Evolutionary conservation across 2,113 vertebrate species (phyloP), one percentile per base, ranked within the genome.

Genomic region (Elephas maximus): DNA sequence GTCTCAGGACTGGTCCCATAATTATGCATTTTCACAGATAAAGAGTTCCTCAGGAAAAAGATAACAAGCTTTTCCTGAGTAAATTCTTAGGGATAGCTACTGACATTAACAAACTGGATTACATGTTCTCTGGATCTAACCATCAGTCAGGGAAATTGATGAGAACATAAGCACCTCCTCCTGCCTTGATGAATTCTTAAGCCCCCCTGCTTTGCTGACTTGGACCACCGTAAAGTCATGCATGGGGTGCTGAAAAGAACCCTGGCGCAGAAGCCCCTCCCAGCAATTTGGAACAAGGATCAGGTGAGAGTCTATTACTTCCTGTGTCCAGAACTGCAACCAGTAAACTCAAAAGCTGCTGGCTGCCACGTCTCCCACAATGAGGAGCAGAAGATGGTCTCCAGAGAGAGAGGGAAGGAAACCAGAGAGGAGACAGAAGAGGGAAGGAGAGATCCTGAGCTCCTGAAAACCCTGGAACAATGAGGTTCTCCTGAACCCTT

Each of bases 331-430:
- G 65, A n/a, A 18, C 15, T 23, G 14, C 5, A 62, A n/a, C 44
- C 30, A 63, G 33, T 44, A 57, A 60, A 10, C 45, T 67, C 6
- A 0, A 37, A 83, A 37, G 79, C 91, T 53, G 12, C n/a, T 1
- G 0, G 44, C 44, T 4, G 21, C 41, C 37, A 17, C 2, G 9
- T 26, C 48, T 67, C 63, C 71, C 7, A 8, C 20, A 2, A 0
- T 10, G 33, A 37, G 79, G 17, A 21, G 26, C 45, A 77, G 67
- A 78, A 44, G 60, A 28, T 53, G 57, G 37, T 86, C 26, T 30
- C 6, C 23, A 53, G 63, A 74, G 45, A 45, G 82, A 28, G 21
- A 20, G 33, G 51, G 30, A 30, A 67, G 57, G 6, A 17, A 63
- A 79, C 37, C 17, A 0, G 51, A 8, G 45, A 65, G 62, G 12